A percentile compares a stretch with the other conserved stretches of the same genome.
These are phyloP conservation scores for Dipodomys merriami DNA, from an alignment of 2,113 vertebrate species.

Conservation along the genomic window DNA sequence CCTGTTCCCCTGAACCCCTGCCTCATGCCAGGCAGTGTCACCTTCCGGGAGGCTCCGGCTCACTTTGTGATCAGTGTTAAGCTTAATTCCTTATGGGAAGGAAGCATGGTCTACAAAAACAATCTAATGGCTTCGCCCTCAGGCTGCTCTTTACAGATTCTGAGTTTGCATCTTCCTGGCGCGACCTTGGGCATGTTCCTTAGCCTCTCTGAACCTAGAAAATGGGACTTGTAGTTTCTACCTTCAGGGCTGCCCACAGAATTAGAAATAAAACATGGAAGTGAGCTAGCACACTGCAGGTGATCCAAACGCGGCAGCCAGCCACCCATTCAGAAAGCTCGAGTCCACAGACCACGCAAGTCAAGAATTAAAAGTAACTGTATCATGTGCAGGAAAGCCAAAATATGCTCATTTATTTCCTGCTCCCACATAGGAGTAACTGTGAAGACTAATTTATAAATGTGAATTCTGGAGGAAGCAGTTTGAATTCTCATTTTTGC, in stretches of 20 bases:
- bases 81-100: not conserved
- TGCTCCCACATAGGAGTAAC: slow-evolving; percentile 80
- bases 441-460: slow-evolving; percentile 88
- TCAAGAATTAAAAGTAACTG: slow-evolving; percentile 28
- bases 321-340: slow-evolving; percentile 9
- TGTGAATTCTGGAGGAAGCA: slow-evolving; percentile 87
- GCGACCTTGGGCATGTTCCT: slow-evolving; percentile 5
- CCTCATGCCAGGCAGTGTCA: not conserved
- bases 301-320: slow-evolving; percentile 8
- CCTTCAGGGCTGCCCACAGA: slow-evolving; percentile 52
- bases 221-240: slow-evolving; percentile 9
- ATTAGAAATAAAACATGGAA: slow-evolving; percentile 45
- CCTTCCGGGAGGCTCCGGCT: not conserved
- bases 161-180: slow-evolving; percentile 34
- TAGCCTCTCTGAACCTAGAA: slow-evolving; percentile 66
- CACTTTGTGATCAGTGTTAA: slow-evolving; percentile 25
- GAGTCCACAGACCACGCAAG: not conserved
- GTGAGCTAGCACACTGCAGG: not conserved
- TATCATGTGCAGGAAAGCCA: slow-evolving; percentile 46
- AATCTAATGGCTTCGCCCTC: not conserved
- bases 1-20: not conserved
- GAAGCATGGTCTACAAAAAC: not conserved
- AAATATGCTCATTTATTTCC: slow-evolving; percentile 56
- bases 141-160: not conserved
- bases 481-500: slow-evolving; percentile 69